Base-by-base conservation (phyloP, 2,888 invertebrate species). In the Caenorhabditis sinica region DNA sequence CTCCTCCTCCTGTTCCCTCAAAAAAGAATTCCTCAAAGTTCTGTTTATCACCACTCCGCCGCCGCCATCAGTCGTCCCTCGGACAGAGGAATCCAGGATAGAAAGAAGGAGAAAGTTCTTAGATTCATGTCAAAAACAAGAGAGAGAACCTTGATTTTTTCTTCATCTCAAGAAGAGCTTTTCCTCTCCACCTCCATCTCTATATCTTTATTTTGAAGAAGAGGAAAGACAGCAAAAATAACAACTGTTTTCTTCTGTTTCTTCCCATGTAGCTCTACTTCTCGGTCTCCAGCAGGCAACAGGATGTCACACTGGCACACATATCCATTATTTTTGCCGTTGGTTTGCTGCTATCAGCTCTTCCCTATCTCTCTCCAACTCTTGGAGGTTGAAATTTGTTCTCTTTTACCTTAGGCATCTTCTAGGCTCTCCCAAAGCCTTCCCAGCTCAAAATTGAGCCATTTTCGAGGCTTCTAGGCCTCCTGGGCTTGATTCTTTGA, bases 191-290 rank as follows among this genome's bases (percentile, higher is more conserved):
- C 63, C 45, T 45, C 15, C 63, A 20, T 74, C 25, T 51, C 58
- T 20, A 30, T 60, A 3, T 58, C 58, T 36, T 23, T 23, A 28
- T 66, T n/a, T n/a, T n/a, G 28, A 49, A 66, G 23, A 5, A 30
- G 51, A 8, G 45, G 15, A 13, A n/a, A 28, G n/a, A 23, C 51
- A 36, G n/a, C 23, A 36, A 71, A 69, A 68, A 69, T 69, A 65
- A 68, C 69, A 69, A 69, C 71, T 79, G 76, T 60, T 68, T 68
- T 43, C 75, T 23, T 20, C 15, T 45, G 40, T 33, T 51, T 28
- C 49, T 73, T 56, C 17, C 15, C 30, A 17, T 56, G 13, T 11
- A 11, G 20, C 25, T 61, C 25, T 9, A 43, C 33, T 8, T 51
- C 30, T 33, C 15, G 5, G 9, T 15, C 2, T n/a, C 23, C 6